Percentiles rank a stretch among this genome's conserved stretches.
These are phyloP conservation scores for Myoxocephalus aenaeus DNA, from an alignment of 2,797 vertebrate species.

Conservation along the genomic window DNA sequence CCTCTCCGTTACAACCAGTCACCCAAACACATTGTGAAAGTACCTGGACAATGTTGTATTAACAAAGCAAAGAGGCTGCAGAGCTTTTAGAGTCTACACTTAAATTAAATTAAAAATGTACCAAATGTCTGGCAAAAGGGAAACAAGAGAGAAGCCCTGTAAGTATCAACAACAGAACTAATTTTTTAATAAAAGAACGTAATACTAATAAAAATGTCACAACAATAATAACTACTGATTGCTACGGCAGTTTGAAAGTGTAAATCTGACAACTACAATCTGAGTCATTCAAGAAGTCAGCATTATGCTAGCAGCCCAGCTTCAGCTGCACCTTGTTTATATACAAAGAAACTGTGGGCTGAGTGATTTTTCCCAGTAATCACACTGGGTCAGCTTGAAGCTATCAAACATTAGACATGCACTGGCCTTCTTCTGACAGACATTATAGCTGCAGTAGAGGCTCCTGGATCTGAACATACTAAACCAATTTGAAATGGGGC, in stretches of 20 bases:
- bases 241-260: not conserved
- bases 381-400: not conserved
- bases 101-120: constrained; percentile 14
- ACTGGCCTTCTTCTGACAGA: not conserved
- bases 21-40: constrained; percentile 40
- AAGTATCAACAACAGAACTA: not conserved
- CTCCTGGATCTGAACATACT: not conserved
- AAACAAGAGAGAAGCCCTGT: not conserved
- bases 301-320: constrained; percentile 16
- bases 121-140: not conserved
- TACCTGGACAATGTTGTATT: constrained; percentile 52
- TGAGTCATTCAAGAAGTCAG: not conserved
- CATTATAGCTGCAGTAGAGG: not conserved
- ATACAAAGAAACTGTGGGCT: not conserved
- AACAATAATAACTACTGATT: not conserved
- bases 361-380: not conserved
- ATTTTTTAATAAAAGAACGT: not conserved
- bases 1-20: constrained; percentile 34
- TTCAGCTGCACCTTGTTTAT: not conserved
- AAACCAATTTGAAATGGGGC: not conserved
- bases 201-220: not conserved
- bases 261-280: not conserved
- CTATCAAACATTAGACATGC: not conserved
- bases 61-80: constrained; percentile 15
- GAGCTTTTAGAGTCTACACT: constrained; percentile 13